A percentile compares a stretch with the other conserved stretches of the same genome.
Conservation (phyloP, 2,888 invertebrate species). For the Cactoblastis cactorum region DNA sequence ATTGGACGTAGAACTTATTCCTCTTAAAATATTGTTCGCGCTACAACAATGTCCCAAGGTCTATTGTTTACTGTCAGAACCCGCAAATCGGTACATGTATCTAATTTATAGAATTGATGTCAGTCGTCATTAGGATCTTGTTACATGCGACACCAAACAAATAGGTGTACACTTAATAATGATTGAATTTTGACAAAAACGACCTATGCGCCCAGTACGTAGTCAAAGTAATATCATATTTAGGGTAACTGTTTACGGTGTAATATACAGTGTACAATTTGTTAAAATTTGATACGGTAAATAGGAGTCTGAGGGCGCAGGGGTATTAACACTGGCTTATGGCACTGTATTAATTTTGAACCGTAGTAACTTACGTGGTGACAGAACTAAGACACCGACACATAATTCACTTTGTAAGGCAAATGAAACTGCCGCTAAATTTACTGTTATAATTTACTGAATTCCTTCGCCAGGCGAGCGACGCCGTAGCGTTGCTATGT, state of each 20-base stretch:
- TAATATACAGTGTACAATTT: constrained; percentile 26
- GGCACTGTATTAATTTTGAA: constrained; percentile 79
- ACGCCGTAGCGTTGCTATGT: background rate
- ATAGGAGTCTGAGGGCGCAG: constrained; percentile 60
- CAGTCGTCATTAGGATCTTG: constrained; percentile 71
- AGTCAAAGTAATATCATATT: constrained; percentile 24
- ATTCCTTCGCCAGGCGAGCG: constrained; percentile 55
- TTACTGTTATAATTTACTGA: constrained; percentile 77
- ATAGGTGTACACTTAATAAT: constrained; percentile 77
- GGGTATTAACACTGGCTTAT: constrained; percentile 75
- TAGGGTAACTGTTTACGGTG: constrained; percentile 25
- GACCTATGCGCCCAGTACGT: constrained; percentile 34
- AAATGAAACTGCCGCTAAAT: constrained; percentile 78
- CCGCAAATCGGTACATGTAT: constrained; percentile 21
- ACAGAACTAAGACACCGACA: constrained; percentile 78
- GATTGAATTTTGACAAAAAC: constrained; percentile 46
- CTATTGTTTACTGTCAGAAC: constrained; percentile 18
- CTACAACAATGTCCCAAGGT: background rate
- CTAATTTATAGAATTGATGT: constrained; percentile 64
- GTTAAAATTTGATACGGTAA: constrained; percentile 70
- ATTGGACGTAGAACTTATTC: background rate
- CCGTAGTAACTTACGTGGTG: constrained; percentile 78
- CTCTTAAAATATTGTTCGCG: background rate
- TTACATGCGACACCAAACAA: constrained; percentile 75
- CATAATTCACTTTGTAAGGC: constrained; percentile 77